Percentiles rank a stretch among this genome's conserved stretches.
Evolutionary conservation across 2,113 vertebrate species (phyloP).

Genomic region (Ciconia boyciana): DNA sequence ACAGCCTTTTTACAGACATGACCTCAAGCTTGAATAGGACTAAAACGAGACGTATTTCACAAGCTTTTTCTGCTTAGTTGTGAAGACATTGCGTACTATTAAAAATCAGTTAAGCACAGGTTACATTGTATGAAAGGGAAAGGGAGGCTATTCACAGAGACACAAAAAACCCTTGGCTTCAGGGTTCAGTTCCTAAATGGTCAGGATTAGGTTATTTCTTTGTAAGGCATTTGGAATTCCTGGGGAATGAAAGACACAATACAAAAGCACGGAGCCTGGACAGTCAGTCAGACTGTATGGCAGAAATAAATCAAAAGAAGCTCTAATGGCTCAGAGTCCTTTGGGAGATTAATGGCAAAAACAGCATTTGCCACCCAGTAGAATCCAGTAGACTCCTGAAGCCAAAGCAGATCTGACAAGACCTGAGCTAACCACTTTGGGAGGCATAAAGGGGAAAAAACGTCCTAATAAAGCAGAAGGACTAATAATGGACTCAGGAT

Average conservation of each 20-base stretch:
- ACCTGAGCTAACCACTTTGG: neutral
- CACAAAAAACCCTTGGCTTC: neutral
- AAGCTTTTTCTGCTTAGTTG: neutral
- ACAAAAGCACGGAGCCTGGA: neutral
- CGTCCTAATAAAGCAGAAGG: neutral
- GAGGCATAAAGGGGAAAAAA: neutral
- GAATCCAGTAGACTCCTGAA: neutral
- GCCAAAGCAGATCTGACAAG: neutral
- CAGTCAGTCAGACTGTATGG: neutral
- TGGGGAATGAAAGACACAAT: neutral
- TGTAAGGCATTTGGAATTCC: neutral
- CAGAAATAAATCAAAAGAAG: conserved; percentile 11
- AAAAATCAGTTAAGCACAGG: neutral
- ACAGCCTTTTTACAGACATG: neutral
- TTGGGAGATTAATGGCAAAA: neutral
- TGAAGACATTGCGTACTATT: neutral
- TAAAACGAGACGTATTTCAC: neutral
- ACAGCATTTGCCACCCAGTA: neutral
- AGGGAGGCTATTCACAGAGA: neutral
- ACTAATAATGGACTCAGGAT: conserved; percentile 5
- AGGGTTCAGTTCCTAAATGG: neutral
- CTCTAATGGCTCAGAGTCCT: neutral
- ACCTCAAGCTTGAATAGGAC: neutral
- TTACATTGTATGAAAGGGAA: neutral
- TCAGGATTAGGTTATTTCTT: neutral